Percentiles rank a stretch among this genome's conserved stretches.
Evolutionary conservation across 2,113 vertebrate genomes (phyloP).

Genomic region (Eublepharis macularius): DNA sequence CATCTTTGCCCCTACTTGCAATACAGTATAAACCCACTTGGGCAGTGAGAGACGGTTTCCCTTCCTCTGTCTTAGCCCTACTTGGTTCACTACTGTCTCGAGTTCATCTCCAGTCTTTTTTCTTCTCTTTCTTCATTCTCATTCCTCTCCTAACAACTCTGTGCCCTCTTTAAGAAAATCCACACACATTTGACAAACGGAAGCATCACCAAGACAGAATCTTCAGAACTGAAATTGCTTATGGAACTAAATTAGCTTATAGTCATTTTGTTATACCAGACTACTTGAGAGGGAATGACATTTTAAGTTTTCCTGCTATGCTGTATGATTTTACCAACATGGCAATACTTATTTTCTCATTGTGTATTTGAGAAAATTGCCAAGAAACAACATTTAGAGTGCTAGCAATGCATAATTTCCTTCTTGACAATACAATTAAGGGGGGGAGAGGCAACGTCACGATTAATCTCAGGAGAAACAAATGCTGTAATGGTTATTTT

Average conservation of each 20-base stretch:
- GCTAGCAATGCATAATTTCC: slow-evolving; percentile 36
- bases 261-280: slow-evolving; percentile 20
- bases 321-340: slow-evolving; percentile 7
- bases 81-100: background rate
- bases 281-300: slow-evolving; percentile 18
- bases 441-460: background rate
- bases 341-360: slow-evolving; percentile 26
- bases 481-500: slow-evolving; percentile 24
- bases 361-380: slow-evolving; percentile 39
- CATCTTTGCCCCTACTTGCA: background rate
- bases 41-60: background rate
- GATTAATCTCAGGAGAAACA: slow-evolving; percentile 18
- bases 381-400: slow-evolving; percentile 23
- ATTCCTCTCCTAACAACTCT: background rate
- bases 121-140: background rate
- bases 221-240: background rate
- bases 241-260: slow-evolving; percentile 23
- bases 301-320: slow-evolving; percentile 26
- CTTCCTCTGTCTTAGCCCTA: background rate
- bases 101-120: background rate
- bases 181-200: background rate
- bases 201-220: background rate
- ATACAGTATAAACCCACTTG: background rate
- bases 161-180: background rate
- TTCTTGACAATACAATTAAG: slow-evolving; percentile 47